These are phyloP conservation scores for Cosmia pyralina DNA, from an alignment of 2,888 invertebrate genomes.

Conservation along the genomic window DNA sequence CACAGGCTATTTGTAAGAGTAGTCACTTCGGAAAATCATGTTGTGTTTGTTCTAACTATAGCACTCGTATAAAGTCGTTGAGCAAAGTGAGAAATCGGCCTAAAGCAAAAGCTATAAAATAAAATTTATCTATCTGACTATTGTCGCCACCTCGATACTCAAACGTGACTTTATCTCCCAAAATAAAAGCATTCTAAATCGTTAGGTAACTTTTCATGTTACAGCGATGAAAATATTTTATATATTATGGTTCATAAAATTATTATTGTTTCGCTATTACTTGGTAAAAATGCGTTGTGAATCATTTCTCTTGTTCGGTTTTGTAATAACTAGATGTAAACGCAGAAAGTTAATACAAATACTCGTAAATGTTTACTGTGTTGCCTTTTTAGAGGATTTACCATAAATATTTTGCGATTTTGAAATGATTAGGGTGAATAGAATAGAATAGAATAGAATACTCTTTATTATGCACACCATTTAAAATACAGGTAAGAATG, in stretches of 20 bases:
- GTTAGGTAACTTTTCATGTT: constrained; percentile 53
- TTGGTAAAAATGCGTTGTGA: constrained; percentile 52
- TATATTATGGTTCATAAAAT: constrained; percentile 58
- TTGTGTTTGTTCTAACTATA: background rate
- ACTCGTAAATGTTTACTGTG: constrained; percentile 38
- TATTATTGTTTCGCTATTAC: constrained; percentile 58
- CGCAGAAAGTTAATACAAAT: constrained; percentile 32
- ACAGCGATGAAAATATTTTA: constrained; percentile 60
- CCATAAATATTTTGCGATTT: constrained; percentile 21
- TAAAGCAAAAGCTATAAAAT: constrained; percentile 6
- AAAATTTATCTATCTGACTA: constrained; percentile 8
- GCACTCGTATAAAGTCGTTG: background rate
- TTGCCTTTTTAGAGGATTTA: constrained; percentile 17
- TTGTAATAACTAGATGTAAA: constrained; percentile 51
- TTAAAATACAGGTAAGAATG: no score
- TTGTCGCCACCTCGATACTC: constrained; percentile 29
- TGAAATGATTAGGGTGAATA: background rate
- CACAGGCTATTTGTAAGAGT: background rate
- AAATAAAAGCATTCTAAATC: constrained; percentile 59
- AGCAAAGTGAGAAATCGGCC: constrained; percentile 3
- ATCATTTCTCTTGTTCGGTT: constrained; percentile 61
- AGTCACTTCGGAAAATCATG: background rate
- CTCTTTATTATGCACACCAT: no score
- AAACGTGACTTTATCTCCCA: constrained; percentile 43
- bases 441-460: no score